A percentile compares a stretch with the other conserved stretches of the same genome.
phyloP scores from a whole-genome alignment of 1,140 invertebrate genomes.

The Procambarus clarkii region DNA sequence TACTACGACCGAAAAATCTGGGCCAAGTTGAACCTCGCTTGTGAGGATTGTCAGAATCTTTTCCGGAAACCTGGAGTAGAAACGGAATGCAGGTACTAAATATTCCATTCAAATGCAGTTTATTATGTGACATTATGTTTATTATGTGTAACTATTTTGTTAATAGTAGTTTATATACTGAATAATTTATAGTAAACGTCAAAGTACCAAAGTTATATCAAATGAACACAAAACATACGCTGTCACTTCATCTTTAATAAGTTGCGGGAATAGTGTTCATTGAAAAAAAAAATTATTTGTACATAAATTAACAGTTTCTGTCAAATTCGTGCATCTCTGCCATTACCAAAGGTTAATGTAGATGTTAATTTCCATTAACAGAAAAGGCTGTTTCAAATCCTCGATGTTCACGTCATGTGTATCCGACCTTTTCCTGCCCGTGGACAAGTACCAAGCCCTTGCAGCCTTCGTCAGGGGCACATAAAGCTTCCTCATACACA shows the following conservation, averaged over 20 bases:
- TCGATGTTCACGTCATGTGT: not conserved
- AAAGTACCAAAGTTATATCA: too few relatives aligned
- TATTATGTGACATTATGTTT: not conserved
- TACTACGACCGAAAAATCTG: not conserved
- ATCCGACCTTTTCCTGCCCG: not conserved
- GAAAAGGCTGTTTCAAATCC: not conserved
- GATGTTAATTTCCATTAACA: not conserved
- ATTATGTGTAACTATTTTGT: not conserved
- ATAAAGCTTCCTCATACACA: not conserved
- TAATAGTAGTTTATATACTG: not conserved
- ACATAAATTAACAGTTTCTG: too few relatives aligned
- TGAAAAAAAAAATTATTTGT: too few relatives aligned
- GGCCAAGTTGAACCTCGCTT: not conserved
- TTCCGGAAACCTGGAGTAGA: not conserved
- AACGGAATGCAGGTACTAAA: not conserved
- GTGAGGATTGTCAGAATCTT: not conserved
- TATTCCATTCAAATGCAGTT: not conserved
- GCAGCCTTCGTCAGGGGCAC: not conserved
- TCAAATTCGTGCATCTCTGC: too few relatives aligned
- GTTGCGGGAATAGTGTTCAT: too few relatives aligned
- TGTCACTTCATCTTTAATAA: too few relatives aligned
- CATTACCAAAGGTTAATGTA: too few relatives aligned
- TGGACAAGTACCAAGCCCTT: not conserved
- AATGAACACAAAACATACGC: too few relatives aligned
- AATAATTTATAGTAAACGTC: not conserved